Evolutionary conservation across 1,140 invertebrate genomes (phyloP).

Genomic region (Drosophila truncata): DNA sequence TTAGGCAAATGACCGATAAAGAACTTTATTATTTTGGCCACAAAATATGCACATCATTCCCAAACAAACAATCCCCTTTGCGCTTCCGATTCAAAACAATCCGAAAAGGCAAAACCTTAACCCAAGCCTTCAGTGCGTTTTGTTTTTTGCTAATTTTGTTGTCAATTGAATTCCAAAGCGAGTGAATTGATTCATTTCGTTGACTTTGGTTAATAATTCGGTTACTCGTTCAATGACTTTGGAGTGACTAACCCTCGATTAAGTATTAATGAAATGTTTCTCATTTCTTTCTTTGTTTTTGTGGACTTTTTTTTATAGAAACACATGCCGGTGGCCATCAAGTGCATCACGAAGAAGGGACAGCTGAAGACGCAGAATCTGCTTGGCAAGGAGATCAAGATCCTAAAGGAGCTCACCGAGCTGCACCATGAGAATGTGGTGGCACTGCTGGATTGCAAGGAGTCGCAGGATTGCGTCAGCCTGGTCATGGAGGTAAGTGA

Average conservation of each 20-base stretch:
- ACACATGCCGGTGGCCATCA: slow-evolving; percentile 96
- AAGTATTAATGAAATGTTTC: slow-evolving; percentile 55
- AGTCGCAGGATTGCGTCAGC: slow-evolving; percentile 96
- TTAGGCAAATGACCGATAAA: slow-evolving; percentile 11
- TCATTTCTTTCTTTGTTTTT: slow-evolving; percentile 25
- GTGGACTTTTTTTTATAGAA: slow-evolving; percentile 90
- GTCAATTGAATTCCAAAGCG: slow-evolving; percentile 27
- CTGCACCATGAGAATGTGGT: slow-evolving; percentile 99
- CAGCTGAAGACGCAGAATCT: slow-evolving; percentile 98
- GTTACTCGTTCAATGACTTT: slow-evolving; percentile 57
- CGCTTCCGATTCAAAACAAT: slow-evolving; percentile 17
- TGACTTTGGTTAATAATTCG: slow-evolving; percentile 41
- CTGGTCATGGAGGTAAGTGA: slow-evolving; percentile 96
- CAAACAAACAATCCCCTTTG: slow-evolving; percentile 11
- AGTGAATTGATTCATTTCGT: slow-evolving; percentile 34
- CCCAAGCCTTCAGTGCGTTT: slow-evolving; percentile 1
- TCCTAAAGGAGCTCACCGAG: slow-evolving; percentile 98
- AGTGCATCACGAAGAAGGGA: slow-evolving; percentile 99
- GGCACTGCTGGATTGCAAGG: slow-evolving; percentile 98
- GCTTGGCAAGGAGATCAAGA: slow-evolving; percentile 99
- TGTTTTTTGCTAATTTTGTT: slow-evolving; percentile 34
- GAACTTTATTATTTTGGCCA: neutral
- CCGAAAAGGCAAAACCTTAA: slow-evolving; percentile 8
- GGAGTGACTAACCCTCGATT: slow-evolving; percentile 42
- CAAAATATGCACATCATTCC: slow-evolving; percentile 11